Percentiles rank a stretch among this genome's conserved stretches.
Conservation (phyloP, 2,113 vertebrate species). For the Nesogale talazaci region DNA sequence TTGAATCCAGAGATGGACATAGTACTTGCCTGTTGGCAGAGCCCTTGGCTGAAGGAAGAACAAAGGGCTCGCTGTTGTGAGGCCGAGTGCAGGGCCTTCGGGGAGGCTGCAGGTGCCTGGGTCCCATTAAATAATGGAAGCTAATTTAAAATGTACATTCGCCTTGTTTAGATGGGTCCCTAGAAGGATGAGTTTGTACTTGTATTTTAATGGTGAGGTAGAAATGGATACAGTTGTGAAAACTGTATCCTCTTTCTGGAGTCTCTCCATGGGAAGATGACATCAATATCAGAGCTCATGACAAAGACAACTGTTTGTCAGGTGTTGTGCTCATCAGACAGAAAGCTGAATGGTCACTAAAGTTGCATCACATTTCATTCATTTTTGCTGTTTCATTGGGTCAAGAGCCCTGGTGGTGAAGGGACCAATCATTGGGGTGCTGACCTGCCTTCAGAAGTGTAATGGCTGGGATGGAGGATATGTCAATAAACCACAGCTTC, state of each 20-base stretch:
- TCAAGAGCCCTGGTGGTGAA: not conserved
- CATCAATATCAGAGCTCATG: not conserved
- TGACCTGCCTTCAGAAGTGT: too few species aligned
- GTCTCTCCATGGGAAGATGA: slow-evolving; percentile 5
- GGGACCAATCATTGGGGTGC: too few species aligned
- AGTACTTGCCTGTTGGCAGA: not conserved
- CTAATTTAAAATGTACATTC: slow-evolving; percentile 45
- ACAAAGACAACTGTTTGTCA: not conserved
- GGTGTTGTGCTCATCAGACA: not conserved
- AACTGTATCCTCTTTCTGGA: slow-evolving; percentile 28
- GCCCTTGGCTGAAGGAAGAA: not conserved
- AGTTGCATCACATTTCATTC: slow-evolving; percentile 9
- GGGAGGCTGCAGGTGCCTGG: not conserved
- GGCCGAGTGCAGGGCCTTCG: not conserved
- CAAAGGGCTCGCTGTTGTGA: not conserved
- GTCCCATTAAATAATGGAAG: not conserved
- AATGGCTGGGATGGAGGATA: too few species aligned
- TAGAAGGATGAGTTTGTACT: slow-evolving; percentile 1
- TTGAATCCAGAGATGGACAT: not conserved
- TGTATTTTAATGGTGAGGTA: slow-evolving; percentile 54
- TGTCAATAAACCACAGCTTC: not conserved
- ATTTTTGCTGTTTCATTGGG: not conserved
- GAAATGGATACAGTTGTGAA: slow-evolving; percentile 28
- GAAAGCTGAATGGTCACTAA: not conserved
- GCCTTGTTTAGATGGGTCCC: slow-evolving; percentile 16